A percentile compares a stretch with the other conserved stretches of the same genome.
These are phyloP conservation scores for Brachionus koreanus DNA, from an alignment of 1,140 invertebrate genomes.

Conservation along the genomic window DNA sequence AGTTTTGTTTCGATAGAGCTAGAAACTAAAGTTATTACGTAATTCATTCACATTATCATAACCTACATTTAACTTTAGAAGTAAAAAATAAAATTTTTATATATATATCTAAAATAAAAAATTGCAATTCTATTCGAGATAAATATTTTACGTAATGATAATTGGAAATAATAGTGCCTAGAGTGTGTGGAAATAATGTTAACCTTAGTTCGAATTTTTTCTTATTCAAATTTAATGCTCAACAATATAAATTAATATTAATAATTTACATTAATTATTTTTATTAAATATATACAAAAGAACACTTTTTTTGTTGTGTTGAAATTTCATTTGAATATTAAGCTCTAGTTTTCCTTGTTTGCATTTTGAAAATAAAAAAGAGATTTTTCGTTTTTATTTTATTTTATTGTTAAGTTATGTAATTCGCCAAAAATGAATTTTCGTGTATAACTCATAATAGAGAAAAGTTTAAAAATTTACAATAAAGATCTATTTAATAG, in stretches of 20 bases:
- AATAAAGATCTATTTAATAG: conserved; percentile 10
- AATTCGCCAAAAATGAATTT: neutral
- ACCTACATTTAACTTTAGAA: neutral
- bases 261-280: conserved; percentile 12
- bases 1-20: neutral
- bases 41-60: conserved; percentile 9
- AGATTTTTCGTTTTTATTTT: neutral
- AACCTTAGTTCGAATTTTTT: neutral
- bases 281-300: conserved; percentile 5
- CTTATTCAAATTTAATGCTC: neutral
- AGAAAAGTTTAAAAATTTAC: conserved; percentile 10
- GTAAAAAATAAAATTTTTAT: no score
- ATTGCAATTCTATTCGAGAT: neutral
- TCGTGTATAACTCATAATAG: conserved; percentile 1
- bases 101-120: neutral
- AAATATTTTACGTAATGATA: conserved; percentile 1
- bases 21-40: neutral
- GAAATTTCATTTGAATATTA: conserved; percentile 10
- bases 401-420: neutral
- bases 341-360: conserved; percentile 6
- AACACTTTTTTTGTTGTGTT: neutral
- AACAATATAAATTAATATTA: neutral
- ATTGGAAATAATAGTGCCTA: neutral
- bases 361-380: conserved; percentile 7
- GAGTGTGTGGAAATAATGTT: conserved; percentile 1